phyloP scores from a whole-genome alignment of 2,888 invertebrate genomes.

The Ommatoiulus sabulosus region DNA sequence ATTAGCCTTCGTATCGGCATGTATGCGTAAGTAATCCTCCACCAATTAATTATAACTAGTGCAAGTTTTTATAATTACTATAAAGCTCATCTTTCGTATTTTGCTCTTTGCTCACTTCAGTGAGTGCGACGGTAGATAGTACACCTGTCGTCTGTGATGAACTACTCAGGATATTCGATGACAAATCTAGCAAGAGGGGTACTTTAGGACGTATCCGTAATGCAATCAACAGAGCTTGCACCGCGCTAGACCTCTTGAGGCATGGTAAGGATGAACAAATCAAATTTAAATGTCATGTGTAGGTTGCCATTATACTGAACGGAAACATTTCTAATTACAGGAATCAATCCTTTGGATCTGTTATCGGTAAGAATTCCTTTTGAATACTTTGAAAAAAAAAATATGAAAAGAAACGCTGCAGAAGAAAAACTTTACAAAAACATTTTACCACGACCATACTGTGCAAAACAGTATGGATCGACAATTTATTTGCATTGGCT shows the following conservation, averaged over 20 bases:
- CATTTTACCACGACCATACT: too few species aligned
- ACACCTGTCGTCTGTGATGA: conserved; percentile 57
- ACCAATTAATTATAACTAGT: neutral
- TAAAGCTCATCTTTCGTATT: neutral
- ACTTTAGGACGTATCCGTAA: conserved; percentile 56
- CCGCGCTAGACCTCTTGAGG: conserved; percentile 58
- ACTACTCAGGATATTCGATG: conserved; percentile 58
- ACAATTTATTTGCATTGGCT: too few species aligned
- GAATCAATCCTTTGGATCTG: conserved; percentile 58
- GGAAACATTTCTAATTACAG: conserved; percentile 51
- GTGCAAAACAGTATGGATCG: too few species aligned
- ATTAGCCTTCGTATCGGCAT: conserved; percentile 54
- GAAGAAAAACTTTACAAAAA: too few species aligned
- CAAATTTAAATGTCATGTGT: neutral
- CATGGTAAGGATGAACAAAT: conserved; percentile 53
- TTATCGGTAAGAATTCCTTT: conserved; percentile 52
- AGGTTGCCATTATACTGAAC: neutral
- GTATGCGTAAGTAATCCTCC: conserved; percentile 54
- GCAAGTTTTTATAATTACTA: neutral
- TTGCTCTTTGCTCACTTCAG: neutral
- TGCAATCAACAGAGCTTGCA: conserved; percentile 58
- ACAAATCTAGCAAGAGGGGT: conserved; percentile 57
- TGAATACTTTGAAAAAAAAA: neutral
- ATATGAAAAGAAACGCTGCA: too few species aligned
- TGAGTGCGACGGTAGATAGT: conserved; percentile 56